phyloP scores from a whole-genome alignment of 2,888 invertebrate species.

The Oscheius sp. region DNA sequence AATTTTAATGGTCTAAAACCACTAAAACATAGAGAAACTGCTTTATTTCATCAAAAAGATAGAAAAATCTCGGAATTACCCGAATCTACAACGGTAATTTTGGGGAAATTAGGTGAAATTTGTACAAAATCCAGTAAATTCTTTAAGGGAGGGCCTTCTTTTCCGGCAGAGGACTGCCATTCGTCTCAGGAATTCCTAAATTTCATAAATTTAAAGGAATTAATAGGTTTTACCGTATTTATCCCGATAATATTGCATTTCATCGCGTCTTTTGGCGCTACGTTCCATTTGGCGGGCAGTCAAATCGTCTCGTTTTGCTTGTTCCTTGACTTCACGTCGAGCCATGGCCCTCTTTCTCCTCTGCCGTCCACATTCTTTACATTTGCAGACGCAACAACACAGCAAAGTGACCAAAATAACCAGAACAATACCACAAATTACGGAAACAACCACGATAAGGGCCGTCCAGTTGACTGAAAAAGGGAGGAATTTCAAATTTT shows the following conservation, averaged over 20 bases:
- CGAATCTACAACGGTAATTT: too few species aligned
- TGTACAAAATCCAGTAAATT: background rate
- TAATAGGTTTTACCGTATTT: conserved; percentile 14
- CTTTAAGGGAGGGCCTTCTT: conserved; percentile 8
- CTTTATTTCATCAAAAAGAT: background rate
- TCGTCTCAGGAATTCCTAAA: background rate
- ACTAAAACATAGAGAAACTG: too few species aligned
- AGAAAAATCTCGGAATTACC: background rate
- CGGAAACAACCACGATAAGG: conserved; percentile 54
- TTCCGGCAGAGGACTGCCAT: conserved; percentile 3
- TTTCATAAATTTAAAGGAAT: background rate
- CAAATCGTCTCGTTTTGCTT: conserved; percentile 25
- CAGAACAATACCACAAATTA: conserved; percentile 51
- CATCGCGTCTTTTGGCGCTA: conserved; percentile 1
- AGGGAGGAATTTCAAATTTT: too few species aligned
- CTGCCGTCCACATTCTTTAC: conserved; percentile 45
- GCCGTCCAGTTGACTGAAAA: conserved; percentile 59
- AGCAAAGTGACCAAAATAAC: conserved; percentile 47
- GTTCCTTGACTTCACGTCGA: conserved; percentile 40
- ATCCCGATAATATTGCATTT: conserved; percentile 23
- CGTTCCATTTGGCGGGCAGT: conserved; percentile 25
- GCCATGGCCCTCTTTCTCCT: conserved; percentile 45
- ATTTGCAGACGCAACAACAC: conserved; percentile 51
- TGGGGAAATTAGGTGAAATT: too few species aligned
- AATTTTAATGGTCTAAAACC: too few species aligned